Base-by-base conservation (phyloP, 2,888 invertebrate genomes). In the Brachyptera risi region DNA sequence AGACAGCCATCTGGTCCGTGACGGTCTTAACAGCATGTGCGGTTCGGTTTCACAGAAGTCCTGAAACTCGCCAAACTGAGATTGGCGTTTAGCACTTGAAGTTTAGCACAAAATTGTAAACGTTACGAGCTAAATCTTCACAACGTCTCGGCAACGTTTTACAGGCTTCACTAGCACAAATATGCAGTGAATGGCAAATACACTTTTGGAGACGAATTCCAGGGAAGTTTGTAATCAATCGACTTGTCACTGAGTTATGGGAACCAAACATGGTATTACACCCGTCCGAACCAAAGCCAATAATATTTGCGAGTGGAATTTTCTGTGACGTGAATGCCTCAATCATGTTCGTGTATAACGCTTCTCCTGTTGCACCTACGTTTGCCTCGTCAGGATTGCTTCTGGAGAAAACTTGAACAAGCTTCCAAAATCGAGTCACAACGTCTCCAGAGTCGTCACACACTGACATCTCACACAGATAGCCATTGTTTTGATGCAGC, bases 261-360 rank as follows among this genome's bases (percentile, higher is more conserved):
- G 23, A 13, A 1, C 71, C 71, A 66, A 71, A 68, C 68, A 68
- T 69, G 1, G 64, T 64, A 51, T 59, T 19, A 31, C 71, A 72
- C 0, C 72, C 72, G 59, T 72, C 71, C 4, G 71, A 69, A 1
- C 64, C 71, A 66, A 74, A 73, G 4, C 73, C 73, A n/a, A 74
- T 67, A 21, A 73, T 64, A 42, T 73, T 72, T 59, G 66, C 54
- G 40, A 68, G 40, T 21, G 70, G 70, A 24, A 71, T 69, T 21
- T 65, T 58, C n/a, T 54, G 24, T 57, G 31, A 24, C 15, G 19
- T 27, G 31, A 59, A 59, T 17, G 50, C 19, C 17, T 27, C 19
- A 15, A 61, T 57, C 49, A 61, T 44, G 24, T 40, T 59, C 9
- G 15, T 44, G 38, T 58, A 61, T 37, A 61, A 47, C 11, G 9